A percentile compares a stretch with the other conserved stretches of the same genome.
These are phyloP conservation scores for Ciconia nigra DNA, from an alignment of 2,797 vertebrate genomes.

Conservation along the genomic window DNA sequence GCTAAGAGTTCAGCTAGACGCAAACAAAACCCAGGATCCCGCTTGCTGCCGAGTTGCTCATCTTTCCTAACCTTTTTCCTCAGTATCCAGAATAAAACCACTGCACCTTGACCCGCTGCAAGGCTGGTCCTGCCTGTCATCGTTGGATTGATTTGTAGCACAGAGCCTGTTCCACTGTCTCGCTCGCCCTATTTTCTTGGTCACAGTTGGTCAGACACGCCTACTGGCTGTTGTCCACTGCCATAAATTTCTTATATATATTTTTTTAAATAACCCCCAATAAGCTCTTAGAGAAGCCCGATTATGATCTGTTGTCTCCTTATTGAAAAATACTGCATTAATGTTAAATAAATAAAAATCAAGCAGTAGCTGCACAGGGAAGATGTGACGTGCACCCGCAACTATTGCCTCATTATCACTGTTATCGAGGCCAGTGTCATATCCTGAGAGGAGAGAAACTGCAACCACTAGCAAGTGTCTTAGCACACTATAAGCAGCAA, in stretches of 20 bases:
- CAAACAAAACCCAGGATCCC: background rate
- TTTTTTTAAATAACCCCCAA: background rate
- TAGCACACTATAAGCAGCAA: slow-evolving; percentile 22
- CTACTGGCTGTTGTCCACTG: background rate
- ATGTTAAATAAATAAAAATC: background rate
- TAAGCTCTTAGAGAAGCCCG: background rate
- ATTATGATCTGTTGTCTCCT: background rate
- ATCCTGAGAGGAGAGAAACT: slow-evolving; percentile 13
- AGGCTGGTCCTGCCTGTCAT: background rate
- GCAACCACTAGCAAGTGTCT: slow-evolving; percentile 18
- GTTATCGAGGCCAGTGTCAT: background rate
- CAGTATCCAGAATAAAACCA: background rate
- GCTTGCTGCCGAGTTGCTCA: background rate
- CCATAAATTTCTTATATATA: background rate
- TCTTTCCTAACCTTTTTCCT: background rate
- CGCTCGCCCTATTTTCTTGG: slow-evolving; percentile 22
- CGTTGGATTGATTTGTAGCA: background rate
- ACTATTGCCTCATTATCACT: background rate
- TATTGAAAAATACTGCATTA: background rate
- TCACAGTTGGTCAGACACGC: slow-evolving; percentile 42
- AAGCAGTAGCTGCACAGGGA: background rate
- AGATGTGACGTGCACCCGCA: background rate
- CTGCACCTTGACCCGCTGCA: background rate
- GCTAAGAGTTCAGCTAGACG: background rate
- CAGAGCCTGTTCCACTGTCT: background rate